phyloP scores from a whole-genome alignment of 2,113 vertebrate genomes.

The Eidolon helvum region DNA sequence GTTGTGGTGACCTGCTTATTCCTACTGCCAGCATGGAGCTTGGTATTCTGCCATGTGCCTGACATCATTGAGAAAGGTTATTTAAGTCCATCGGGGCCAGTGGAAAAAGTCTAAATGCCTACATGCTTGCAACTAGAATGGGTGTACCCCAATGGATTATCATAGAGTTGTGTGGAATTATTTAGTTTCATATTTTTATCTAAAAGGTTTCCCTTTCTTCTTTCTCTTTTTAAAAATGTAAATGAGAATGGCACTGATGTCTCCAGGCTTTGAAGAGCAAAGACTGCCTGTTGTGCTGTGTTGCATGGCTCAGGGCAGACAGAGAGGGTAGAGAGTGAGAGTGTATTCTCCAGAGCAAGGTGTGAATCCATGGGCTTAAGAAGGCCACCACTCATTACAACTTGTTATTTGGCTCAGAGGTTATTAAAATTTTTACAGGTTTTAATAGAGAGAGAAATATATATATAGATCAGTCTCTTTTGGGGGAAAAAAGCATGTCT shows the following conservation, averaged over 20 bases:
- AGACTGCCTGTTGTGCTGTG: not conserved
- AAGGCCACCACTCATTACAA: not conserved
- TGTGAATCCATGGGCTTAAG: not conserved
- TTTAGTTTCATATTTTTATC: not conserved
- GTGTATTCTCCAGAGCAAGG: not conserved
- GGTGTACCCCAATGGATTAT: not conserved
- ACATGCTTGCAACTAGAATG: not conserved
- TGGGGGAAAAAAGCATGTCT: not conserved
- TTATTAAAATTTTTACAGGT: not conserved
- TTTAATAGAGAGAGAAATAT: not conserved
- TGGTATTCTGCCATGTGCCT: not conserved
- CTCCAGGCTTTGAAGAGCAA: not conserved
- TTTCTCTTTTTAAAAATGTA: conserved; percentile 15
- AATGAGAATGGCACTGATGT: not conserved
- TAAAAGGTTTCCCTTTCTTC: not conserved
- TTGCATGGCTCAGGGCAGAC: not conserved
- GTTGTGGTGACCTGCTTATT: conserved; percentile 12
- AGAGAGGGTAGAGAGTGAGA: not conserved
- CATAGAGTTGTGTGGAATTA: not conserved
- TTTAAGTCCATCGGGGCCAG: not conserved
- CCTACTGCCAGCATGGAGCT: not conserved
- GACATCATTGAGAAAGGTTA: not conserved
- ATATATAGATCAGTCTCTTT: not conserved
- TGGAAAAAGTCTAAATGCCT: not conserved
- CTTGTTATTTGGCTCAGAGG: not conserved